Evolutionary conservation across 1,140 invertebrate species (phyloP), one percentile per base, ranked within the genome.

Genomic region (Diprion similis): DNA sequence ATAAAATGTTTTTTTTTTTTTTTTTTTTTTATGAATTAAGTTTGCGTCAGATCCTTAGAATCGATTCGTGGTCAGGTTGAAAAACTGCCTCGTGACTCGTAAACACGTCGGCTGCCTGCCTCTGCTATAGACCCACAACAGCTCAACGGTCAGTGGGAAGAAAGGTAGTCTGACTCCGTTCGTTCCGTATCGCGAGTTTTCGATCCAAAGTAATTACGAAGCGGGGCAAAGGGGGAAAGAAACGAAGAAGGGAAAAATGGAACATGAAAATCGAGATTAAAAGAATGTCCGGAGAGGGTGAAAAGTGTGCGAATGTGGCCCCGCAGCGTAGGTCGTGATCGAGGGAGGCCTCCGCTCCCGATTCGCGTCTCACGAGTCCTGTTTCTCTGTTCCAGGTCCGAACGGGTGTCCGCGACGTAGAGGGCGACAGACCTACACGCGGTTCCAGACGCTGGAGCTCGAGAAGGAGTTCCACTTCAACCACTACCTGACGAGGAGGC

Each of bases 391-490:
- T 94, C 78, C 92, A 97, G 97, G 97, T 88, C 97, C 97, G 47
- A 98, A 98, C 85, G 97, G 97, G 66, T 98, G 97, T 88, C 97
- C 97, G 72, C 90, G 97, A 82, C 92, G 97, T 82, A 91, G 97
- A 81, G 97, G 97, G 69, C 91, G 97, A 74, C 97, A 99, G 88
- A 99, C 97, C 4, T 99, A 99, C 91, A 98, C 97, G 73, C 93
- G 96, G 79, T 97, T 97, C 90, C 96, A 97, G 87, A 97, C 96
- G 1, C 88, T 97, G 84, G 96, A 98, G 86, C 90, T 98, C 85
- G 98, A 99, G 88, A 99, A 99, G 88, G 98, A 99, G 90, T 99
- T 99, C 88, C 97, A 99, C 87, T 99, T 98, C 89, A 99, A 98
- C 89, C 96, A 98, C 82, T 99, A 99, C 89, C 91, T 99, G 85